Base-by-base conservation (phyloP, 2,113 vertebrate species). In the Corythornis madagascariensis region DNA sequence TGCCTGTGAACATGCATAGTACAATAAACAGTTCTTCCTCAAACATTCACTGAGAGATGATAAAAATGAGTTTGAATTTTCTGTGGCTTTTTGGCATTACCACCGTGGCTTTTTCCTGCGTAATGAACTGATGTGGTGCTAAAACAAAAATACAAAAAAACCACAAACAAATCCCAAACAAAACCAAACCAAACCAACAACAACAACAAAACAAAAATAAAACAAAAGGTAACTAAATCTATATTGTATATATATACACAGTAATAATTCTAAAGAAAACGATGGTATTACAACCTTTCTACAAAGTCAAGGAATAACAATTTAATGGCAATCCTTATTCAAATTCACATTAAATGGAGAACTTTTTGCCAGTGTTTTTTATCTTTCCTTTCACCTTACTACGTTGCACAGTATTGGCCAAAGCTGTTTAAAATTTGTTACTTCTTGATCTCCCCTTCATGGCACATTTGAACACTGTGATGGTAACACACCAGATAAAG, bases 61-160 rank as follows among this genome's bases (percentile, higher is more conserved):
- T 91, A 92, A 93, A 97, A 97, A 96, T 88, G 45, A 93, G 96
- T 96, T 94, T 96, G 93, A 97, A 95, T 89, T 71, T 97, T 97
- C 95, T 97, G 89, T 97, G 93, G 94, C 93, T 93, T 96, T 96
- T 82, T 94, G 96, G 92, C 95, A 96, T 66, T 80, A 85, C 19
- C 45, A 88, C 55, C 31, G 83, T 94, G 69, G 86, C 38, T 76
- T 91, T 87, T 82, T 85, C 60, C 53, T 76, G 47, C 35, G 64
- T 73, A 92, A 93, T 82, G 93, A 94, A 94, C 77, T 90, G 29
- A 78, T 88, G 65, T 52, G 88, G 48, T 43, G 59, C 35, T 64
- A 81, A 60, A 88, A 95, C 48, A 91, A 42, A 96, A 97, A 95
- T 73, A 93, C 45, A 93, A 94, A 78, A 63, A 19, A 13, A 25